Evolutionary conservation across 2,888 invertebrate species (phyloP).

Genomic region (Eustalomyia histrio): DNA sequence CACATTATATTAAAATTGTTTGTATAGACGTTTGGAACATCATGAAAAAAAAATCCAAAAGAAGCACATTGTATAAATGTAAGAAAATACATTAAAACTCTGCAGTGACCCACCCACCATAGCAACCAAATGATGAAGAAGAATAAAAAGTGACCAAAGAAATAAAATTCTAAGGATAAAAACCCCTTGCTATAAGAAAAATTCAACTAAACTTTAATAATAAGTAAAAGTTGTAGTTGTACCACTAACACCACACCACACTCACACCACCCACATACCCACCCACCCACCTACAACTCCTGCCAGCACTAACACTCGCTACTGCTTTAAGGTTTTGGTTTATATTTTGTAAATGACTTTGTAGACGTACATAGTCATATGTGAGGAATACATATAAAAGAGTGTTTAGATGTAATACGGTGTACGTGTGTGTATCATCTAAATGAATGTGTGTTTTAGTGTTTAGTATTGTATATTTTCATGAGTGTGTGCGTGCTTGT

Average conservation of each 20-base stretch:
- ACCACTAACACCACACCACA: slow-evolving; percentile 68
- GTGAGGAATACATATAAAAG: not conserved
- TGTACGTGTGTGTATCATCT: not conserved
- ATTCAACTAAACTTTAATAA: slow-evolving; percentile 45
- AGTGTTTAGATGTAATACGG: not conserved
- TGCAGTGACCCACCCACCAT: slow-evolving; percentile 55
- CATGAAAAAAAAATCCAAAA: slow-evolving; percentile 6
- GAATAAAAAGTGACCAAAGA: slow-evolving; percentile 42
- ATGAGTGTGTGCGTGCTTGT: slow-evolving; percentile 9
- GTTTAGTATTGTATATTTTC: no score
- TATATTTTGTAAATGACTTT: slow-evolving; percentile 59
- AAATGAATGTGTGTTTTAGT: not conserved
- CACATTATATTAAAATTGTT: not conserved
- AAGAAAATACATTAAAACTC: slow-evolving; percentile 47
- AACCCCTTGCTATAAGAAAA: slow-evolving; percentile 15
- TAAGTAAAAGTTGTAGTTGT: slow-evolving; percentile 36
- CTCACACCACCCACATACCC: slow-evolving; percentile 67
- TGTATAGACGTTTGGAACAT: slow-evolving; percentile 23
- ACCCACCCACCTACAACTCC: slow-evolving; percentile 66
- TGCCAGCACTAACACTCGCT: slow-evolving; percentile 53
- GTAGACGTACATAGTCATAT: not conserved
- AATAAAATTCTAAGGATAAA: slow-evolving; percentile 29
- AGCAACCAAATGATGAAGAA: slow-evolving; percentile 2
- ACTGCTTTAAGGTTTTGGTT: not conserved
- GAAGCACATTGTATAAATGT: not conserved